Evolutionary conservation across 2,113 vertebrate genomes (phyloP), one percentile per base, ranked within the genome.

Genomic region (Lagopus leucura): DNA sequence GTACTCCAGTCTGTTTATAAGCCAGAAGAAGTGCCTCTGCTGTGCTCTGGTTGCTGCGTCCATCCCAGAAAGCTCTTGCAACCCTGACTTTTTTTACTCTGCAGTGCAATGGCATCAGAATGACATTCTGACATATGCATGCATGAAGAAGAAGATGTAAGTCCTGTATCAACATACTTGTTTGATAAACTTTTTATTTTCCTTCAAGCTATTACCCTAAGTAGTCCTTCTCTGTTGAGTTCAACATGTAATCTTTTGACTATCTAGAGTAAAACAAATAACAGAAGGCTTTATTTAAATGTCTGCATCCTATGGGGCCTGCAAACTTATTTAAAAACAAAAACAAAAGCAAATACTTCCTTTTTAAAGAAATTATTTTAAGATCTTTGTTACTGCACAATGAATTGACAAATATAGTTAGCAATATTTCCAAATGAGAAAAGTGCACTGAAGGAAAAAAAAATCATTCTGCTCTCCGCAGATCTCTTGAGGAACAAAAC

Each of bases 361-460:
- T 48, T 48, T 22, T 50, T 24, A 7, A 50, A 58, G 16, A 43
- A 40, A 40, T 69, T 27, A 24, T 69, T 93, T 88, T 20, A 92
- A 76, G 28, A 15, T 74, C 34, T 78, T 87, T 72, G 11, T 63
- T 87, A 43, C 12, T 87, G 48, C 8, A 55, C 17, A 89, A 77
- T 86, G 36, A 79, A 66, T 76, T 60, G 72, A 43, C 12, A 90
- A 88, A 88, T 63, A 80, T 0, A 3, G 28, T 21, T 84, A 52
- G 38, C 32, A 85, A 48, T 82, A 65, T 57, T 93, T 94, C 2
- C 32, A 89, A 93, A 78, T n/a, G 50, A 85, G 52, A 92, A 91
- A 83, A 87, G 43, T 6, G 7, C 19, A 75, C 13, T n/a, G 22
- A 63, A 78, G 79, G 77, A 24, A 48, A 79, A 74, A 6, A 6